Conservation (phyloP, 2,888 invertebrate species). For the Lithosia quadra region DNA sequence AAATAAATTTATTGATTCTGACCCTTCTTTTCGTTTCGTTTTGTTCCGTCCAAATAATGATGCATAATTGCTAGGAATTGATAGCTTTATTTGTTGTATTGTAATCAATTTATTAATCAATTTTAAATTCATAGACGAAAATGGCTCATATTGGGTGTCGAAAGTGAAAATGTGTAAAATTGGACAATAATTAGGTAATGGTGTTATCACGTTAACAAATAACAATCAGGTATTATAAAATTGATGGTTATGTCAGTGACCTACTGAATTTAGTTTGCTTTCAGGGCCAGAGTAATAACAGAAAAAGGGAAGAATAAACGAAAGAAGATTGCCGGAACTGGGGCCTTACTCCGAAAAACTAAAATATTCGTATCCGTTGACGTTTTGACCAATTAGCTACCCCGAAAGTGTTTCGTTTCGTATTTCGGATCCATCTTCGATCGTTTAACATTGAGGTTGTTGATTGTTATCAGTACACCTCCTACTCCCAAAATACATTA, state of each 20-base stretch:
- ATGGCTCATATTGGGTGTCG: background rate
- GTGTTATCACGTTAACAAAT: no score
- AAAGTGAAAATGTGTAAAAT: background rate
- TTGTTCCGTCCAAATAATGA: background rate
- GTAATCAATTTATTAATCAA: background rate
- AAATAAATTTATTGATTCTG: no score
- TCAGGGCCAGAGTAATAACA: background rate
- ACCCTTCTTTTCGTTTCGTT: background rate
- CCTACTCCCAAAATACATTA: no score
- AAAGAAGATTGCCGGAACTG: background rate
- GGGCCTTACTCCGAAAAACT: no score
- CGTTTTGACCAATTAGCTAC: no score
- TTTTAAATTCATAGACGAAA: background rate
- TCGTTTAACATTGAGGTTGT: no score
- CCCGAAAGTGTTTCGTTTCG: no score
- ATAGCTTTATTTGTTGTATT: background rate
- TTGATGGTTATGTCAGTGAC: background rate
- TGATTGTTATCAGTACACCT: no score
- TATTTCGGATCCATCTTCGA: no score
- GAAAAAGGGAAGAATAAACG: background rate
- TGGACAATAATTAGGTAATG: background rate
- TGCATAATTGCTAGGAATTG: background rate
- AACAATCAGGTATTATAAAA: background rate
- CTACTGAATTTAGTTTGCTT: background rate
- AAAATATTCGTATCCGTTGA: no score